Evolutionary conservation across 2,888 invertebrate species (phyloP), one percentile per base, ranked within the genome.

Genomic region (Vandiemenella viatica): DNA sequence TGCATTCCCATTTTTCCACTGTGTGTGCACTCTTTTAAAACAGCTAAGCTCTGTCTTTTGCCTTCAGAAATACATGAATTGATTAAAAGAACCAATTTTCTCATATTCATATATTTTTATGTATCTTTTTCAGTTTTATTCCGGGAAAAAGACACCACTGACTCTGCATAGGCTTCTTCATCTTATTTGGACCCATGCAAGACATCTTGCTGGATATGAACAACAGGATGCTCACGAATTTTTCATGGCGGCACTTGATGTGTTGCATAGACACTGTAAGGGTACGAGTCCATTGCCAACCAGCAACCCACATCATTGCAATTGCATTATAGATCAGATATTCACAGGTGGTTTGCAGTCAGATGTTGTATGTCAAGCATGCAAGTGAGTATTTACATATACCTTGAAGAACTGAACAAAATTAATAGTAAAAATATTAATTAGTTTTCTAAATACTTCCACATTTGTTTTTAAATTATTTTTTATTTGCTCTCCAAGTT

Each of bases 191-290:
- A 91, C 88, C n/a, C 90, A 95, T 68, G 92, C 91, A 41, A 79
- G 84, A 48, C 90, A 95, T 65, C 75, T 96, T 58, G 91, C 93
- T 21, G 92, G 93, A 45, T 91, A 93, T 65, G 90, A 93, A 64
- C 96, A 97, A 64, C 96, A 97, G 66, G 97, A 98, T 66, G 97
- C 97, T 19, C 97, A 98, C 63, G 97, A 98, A 71, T 97, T 97
- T 70, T 91, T 97, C 64, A 93, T 97, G 56, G 92, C 95, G 32
- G 88, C 91, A 0, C 74, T 97, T 43, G 89, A 95, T 63, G 85
- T 95, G 8, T 70, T 97, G 52, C 96, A 96, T 66, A 76, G 86
- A 64, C 87, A 89, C 62, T 86, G 77, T 63, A 51, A 55, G 48
- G 51, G 55, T 37, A 43, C 54, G 43, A 45, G 48, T 21, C 48